Base-by-base conservation (phyloP, 2,113 vertebrate genomes). In the Ascaphus truei region DNA sequence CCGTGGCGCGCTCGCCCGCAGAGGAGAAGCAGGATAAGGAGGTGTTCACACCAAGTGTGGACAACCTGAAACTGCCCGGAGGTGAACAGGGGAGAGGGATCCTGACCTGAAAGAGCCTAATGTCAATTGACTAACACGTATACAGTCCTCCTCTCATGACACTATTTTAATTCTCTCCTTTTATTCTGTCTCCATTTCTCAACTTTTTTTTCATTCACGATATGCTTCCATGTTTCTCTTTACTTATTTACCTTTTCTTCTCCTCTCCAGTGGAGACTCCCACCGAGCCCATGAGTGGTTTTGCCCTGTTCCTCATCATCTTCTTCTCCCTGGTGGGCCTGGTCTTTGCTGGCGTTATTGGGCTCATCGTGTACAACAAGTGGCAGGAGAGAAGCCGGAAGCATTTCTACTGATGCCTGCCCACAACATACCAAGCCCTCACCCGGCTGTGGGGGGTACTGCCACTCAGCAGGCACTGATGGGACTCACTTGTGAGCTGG, bases 331-430 rank as follows among this genome's bases (percentile, higher is more conserved):
- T 99, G 43, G 85, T 98, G n/a, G 94, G 93, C 7, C 62, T 90
- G 0, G 87, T 99, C 34, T 94, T 99, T n/a, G 89, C 94, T 66
- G 75, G 93, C 1, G 89, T 96, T 72, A 92, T 98, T 0, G 89
- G 92, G 1, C 77, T 98, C 73, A 93, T 98, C 3, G 41, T 95
- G 50, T 97, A 96, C 87, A 90, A 91, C 83, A 95, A 98, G 75
- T 98, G 96, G 96, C 94, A 86, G 43, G 95, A 98, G 63, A 93
- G 86, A 84, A 92, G 92, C 37, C 86, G 94, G 56, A 99, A 98
- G 27, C 95, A 93, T 25, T 98, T 99, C 87, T 99, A 98, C 75
- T 99, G 92, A 98, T 3, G 2, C 0, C 0, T 8, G 1, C 27
- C 48, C 13, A 3, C 1, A 23, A 7, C 7, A n/a, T n/a, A n/a